Conservation (phyloP, 2,113 vertebrate species). For the Perognathus longimembris region DNA sequence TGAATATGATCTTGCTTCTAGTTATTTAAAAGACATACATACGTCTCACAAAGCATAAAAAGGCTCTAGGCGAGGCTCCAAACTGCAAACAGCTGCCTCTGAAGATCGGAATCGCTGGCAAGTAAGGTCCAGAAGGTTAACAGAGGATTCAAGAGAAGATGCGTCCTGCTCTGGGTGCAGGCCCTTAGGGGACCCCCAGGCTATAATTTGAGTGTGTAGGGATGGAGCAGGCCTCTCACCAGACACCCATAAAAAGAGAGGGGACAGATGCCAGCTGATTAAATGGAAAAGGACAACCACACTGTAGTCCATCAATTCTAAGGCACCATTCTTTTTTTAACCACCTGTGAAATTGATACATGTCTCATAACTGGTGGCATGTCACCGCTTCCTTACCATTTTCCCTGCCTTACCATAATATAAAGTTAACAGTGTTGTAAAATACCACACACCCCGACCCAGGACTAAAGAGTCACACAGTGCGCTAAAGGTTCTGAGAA, state of each 20-base stretch:
- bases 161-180: background rate
- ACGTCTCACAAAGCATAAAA: background rate
- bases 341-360: background rate
- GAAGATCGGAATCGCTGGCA: background rate
- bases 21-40: background rate
- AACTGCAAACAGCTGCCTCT: background rate
- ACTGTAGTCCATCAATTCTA: background rate
- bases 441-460: background rate
- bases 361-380: background rate
- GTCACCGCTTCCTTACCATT: background rate
- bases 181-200: rapidly evolving
- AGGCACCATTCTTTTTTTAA: background rate
- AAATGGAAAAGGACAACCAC: background rate
- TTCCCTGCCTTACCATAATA: background rate
- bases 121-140: background rate
- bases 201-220: background rate
- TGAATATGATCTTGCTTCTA: background rate
- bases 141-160: background rate
- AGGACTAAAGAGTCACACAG: background rate
- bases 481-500: background rate
- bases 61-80: background rate
- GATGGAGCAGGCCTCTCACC: background rate
- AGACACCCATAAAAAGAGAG: background rate
- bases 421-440: background rate
- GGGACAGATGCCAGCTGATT: background rate